A percentile compares a stretch with the other conserved stretches of the same genome.
Conservation (phyloP, 2,888 invertebrate species). For the Dorcus hopei region DNA sequence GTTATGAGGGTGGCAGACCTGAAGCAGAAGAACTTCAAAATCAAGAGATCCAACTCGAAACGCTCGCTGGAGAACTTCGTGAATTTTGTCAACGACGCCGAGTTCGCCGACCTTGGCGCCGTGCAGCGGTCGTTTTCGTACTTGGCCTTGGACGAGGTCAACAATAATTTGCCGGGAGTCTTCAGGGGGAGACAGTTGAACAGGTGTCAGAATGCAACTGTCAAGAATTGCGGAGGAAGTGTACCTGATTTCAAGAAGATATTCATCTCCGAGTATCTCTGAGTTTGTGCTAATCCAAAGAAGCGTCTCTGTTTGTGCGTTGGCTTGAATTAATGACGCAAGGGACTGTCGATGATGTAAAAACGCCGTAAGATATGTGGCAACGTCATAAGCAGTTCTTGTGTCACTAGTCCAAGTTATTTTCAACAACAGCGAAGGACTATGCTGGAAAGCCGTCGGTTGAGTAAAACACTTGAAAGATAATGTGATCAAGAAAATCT, state of each 20-base stretch:
- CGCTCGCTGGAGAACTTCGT: conserved; percentile 45
- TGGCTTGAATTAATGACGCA: too few relatives aligned
- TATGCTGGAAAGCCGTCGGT: too few relatives aligned
- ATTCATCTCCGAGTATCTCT: conserved; percentile 53
- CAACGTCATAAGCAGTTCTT: too few relatives aligned
- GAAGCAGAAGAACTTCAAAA: conserved; percentile 27
- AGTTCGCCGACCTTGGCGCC: conserved; percentile 13
- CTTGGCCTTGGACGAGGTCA: conserved; percentile 38
- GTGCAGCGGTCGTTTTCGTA: conserved; percentile 44
- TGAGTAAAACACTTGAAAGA: too few relatives aligned
- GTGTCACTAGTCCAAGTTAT: too few relatives aligned
- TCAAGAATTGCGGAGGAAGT: conserved; percentile 49
- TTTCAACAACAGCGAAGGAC: too few relatives aligned
- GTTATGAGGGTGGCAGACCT: conserved; percentile 4
- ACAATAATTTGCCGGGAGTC: neutral
- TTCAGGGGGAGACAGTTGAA: neutral
- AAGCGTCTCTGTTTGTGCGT: too few relatives aligned
- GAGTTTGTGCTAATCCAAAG: conserved; percentile 11
- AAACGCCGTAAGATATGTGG: too few relatives aligned
- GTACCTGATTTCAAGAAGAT: conserved; percentile 57
- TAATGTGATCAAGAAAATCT: too few relatives aligned
- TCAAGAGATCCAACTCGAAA: conserved; percentile 43
- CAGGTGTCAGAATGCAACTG: conserved; percentile 14
- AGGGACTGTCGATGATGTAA: too few relatives aligned
- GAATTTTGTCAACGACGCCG: conserved; percentile 36